Percentiles rank a stretch among this genome's conserved stretches.
Evolutionary conservation across 2,113 vertebrate species (phyloP).

Genomic region (Indicator maculatus): DNA sequence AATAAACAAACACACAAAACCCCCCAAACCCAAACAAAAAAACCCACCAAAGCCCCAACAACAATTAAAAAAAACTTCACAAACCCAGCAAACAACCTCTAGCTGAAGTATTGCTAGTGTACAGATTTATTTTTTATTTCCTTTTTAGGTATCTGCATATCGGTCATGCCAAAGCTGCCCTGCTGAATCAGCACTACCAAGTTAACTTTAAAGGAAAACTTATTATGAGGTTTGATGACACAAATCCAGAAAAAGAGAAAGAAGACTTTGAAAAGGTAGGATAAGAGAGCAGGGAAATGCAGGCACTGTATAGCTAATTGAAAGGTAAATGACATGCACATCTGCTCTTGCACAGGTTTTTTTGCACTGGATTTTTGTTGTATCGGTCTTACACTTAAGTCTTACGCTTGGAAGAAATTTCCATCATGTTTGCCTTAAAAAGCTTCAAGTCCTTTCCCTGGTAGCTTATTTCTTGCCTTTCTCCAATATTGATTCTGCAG

Average conservation of each 20-base stretch:
- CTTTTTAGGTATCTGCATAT: conserved; percentile 91
- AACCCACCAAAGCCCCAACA: too few relatives aligned
- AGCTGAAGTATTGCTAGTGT: neutral
- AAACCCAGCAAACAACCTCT: neutral
- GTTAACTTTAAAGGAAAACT: conserved; percentile 96
- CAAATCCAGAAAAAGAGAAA: conserved; percentile 99
- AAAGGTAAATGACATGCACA: neutral
- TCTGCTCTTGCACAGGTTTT: neutral
- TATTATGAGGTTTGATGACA: conserved; percentile 99
- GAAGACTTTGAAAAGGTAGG: conserved; percentile 99
- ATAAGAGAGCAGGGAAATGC: conserved; percentile 33
- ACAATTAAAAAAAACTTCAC: too few relatives aligned
- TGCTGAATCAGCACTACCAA: conserved; percentile 99
- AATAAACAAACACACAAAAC: too few relatives aligned
- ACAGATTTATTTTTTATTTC: neutral
- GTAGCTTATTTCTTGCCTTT: neutral
- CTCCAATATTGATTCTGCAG: neutral
- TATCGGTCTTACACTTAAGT: neutral
- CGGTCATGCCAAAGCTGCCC: conserved; percentile 96
- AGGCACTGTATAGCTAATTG: neutral
- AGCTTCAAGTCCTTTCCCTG: neutral
- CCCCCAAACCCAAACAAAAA: too few relatives aligned
- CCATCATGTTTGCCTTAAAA: neutral
- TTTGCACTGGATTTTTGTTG: neutral
- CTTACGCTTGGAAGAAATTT: neutral